A percentile compares a stretch with the other conserved stretches of the same genome.
phyloP scores from a whole-genome alignment of 2,797 vertebrate species.

The Anabas testudineus region DNA sequence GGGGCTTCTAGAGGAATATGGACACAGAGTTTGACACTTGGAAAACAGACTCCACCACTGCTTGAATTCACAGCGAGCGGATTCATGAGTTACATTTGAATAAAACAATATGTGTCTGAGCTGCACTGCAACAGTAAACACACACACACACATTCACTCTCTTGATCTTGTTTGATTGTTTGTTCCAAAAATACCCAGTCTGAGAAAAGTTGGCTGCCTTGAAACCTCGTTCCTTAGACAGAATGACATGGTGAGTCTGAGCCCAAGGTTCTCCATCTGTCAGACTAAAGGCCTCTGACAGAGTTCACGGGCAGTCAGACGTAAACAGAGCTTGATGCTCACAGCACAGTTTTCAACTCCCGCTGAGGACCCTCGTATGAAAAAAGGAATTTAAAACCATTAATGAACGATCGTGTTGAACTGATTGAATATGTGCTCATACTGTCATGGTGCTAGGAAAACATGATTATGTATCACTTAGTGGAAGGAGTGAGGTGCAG shows the following conservation, averaged over 20 bases:
- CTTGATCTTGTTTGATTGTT: slow-evolving; percentile 45
- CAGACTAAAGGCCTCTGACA: slow-evolving; percentile 51
- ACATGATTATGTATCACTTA: slow-evolving; percentile 6
- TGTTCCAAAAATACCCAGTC: slow-evolving; percentile 47
- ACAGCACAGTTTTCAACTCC: slow-evolving; percentile 28
- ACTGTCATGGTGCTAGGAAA: too few relatives aligned
- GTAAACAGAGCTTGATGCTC: slow-evolving; percentile 38
- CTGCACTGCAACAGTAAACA: slow-evolving; percentile 28
- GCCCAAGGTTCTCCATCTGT: slow-evolving; percentile 62
- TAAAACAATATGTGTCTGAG: slow-evolving; percentile 27
- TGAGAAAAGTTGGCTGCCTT: slow-evolving; percentile 33
- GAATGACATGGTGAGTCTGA: slow-evolving; percentile 41
- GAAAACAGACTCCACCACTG: not conserved
- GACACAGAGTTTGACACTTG: not conserved
- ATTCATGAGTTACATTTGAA: slow-evolving; percentile 9
- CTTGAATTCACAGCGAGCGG: not conserved
- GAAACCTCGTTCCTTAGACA: slow-evolving; percentile 45
- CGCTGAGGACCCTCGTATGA: slow-evolving; percentile 20
- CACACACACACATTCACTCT: not conserved
- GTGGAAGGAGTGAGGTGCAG: not conserved
- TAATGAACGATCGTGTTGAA: slow-evolving; percentile 23
- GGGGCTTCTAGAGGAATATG: not conserved
- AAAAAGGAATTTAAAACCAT: slow-evolving; percentile 22
- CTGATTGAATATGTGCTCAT: too few relatives aligned
- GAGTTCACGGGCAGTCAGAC: slow-evolving; percentile 57